Percentiles rank a stretch among this genome's conserved stretches.
phyloP scores from a whole-genome alignment of 2,113 vertebrate species.

The Brachionichthys hirsutus region DNA sequence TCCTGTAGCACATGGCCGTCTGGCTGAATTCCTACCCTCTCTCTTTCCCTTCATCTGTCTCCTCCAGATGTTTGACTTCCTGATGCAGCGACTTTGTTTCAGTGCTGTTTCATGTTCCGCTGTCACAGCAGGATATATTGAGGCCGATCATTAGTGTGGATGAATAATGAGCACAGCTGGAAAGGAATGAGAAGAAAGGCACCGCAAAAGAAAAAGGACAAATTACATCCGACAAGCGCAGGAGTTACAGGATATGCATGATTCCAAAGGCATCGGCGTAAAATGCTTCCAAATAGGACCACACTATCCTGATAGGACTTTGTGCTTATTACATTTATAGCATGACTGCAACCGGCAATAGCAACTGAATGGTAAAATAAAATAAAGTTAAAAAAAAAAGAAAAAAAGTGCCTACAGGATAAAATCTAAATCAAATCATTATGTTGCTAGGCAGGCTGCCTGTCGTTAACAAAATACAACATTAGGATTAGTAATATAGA shows the following conservation, averaged over 20 bases:
- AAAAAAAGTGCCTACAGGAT: too few relatives aligned
- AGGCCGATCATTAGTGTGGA: conserved; percentile 48
- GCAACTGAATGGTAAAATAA: too few relatives aligned
- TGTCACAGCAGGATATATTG: conserved; percentile 52
- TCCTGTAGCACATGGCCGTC: conserved; percentile 61
- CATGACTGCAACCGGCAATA: too few relatives aligned
- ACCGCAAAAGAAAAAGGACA: conserved; percentile 3
- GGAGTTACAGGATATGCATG: conserved; percentile 13
- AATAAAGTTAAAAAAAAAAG: too few relatives aligned
- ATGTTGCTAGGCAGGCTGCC: too few relatives aligned
- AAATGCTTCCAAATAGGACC: not conserved
- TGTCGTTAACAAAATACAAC: too few relatives aligned
- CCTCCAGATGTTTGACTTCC: conserved; percentile 74
- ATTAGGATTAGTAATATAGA: too few relatives aligned
- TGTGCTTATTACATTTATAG: too few relatives aligned
- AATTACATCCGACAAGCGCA: conserved; percentile 4
- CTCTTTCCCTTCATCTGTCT: conserved; percentile 40
- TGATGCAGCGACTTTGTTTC: conserved; percentile 44
- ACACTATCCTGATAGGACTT: not conserved
- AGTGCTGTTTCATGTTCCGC: conserved; percentile 55
- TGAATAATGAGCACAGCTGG: conserved; percentile 54
- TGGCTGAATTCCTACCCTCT: conserved; percentile 45
- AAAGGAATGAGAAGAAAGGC: conserved; percentile 28
- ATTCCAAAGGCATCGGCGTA: not conserved
- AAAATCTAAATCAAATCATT: too few relatives aligned